A percentile compares a stretch with the other conserved stretches of the same genome.
These are phyloP conservation scores for Cliona cf. orientalis DNA, from an alignment of 37 sponge, comb jelly and placozoan species.

Conservation along the genomic window DNA sequence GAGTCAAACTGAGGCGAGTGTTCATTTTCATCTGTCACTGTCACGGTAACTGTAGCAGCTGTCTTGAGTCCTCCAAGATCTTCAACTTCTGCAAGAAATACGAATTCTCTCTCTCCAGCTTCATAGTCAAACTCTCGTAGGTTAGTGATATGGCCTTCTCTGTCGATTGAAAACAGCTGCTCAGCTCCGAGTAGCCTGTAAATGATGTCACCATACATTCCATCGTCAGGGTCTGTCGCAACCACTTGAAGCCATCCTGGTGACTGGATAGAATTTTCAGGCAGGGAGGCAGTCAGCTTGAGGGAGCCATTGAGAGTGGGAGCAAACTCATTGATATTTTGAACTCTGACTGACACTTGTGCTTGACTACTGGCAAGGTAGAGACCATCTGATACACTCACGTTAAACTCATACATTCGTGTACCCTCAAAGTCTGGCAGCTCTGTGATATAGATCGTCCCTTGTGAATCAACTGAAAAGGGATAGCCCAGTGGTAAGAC, in stretches of 20 bases:
- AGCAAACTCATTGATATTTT: conserved; percentile 45
- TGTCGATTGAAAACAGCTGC: conserved; percentile 23
- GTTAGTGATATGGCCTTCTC: conserved; percentile 28
- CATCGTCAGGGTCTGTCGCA: conserved; percentile 32
- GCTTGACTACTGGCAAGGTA: conserved; percentile 18
- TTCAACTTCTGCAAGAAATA: conserved; percentile 47
- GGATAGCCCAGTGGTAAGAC: conserved; percentile 14
- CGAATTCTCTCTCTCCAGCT: neutral
- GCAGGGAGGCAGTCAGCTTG: conserved; percentile 17
- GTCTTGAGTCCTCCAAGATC: conserved; percentile 46
- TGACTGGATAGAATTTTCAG: conserved; percentile 47
- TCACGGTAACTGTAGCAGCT: conserved; percentile 26
- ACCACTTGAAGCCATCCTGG: conserved; percentile 35
- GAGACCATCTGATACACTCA: conserved; percentile 49
- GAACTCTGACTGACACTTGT: conserved; percentile 29
- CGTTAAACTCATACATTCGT: conserved; percentile 24
- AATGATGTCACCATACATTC: conserved; percentile 22
- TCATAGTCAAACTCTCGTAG: conserved; percentile 63
- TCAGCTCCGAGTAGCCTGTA: conserved; percentile 30
- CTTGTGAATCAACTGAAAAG: conserved; percentile 28
- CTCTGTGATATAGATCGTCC: conserved; percentile 29
- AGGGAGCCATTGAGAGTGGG: conserved; percentile 18
- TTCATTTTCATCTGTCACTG: conserved; percentile 54
- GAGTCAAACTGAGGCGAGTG: conserved; percentile 34
- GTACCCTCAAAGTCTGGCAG: conserved; percentile 52